Base-by-base conservation (phyloP, 2,797 vertebrate species). In the Alosa sapidissima region DNA sequence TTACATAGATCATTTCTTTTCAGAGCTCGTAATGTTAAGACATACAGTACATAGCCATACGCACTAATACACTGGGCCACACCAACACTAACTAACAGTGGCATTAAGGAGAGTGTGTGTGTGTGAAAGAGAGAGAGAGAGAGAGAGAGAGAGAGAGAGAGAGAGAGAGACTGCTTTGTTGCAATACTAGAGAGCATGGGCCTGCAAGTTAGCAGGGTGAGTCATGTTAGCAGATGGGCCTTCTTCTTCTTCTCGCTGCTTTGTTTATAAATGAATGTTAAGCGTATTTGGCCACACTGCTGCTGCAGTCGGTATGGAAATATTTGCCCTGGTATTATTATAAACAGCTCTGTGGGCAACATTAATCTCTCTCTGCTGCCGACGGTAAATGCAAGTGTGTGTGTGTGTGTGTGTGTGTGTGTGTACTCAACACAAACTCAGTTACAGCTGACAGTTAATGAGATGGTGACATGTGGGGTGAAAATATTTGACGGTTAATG, bases 251-350 rank as follows among this genome's bases (percentile, higher is more conserved):
- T 75, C 68, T 75, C 6, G 19, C 72, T 78, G 28, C 72, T 78
- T 78, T 78, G 72, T 78, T 78, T 78, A 78, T 78, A 78, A 78
- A 45, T 47, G 72, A 78, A 14, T 78, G 72, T 78, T 78, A 47
- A 78, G 72, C 21, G 72, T 16, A 45, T 78, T 78, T 47, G 72
- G 41, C 19, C 72, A 24, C 5, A 19, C 41, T 78, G 36, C 41
- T 47, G 72, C 72, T 47, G 41, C 41, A 2, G 72, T 45, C 72
- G 47, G 72, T 78, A 78, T 78, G 72, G 72, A 78, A 78, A 78
- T 78, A 78, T 78, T 47, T 19, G 7, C 72, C 72, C 72, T 78
- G 72, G 41, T 41, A 41, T 78, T 78, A 78, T 78, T 47, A 78
- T 78, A 78, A 78, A 78, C 72, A 78, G 16, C 41, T 19, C 16